A percentile compares a stretch with the other conserved stretches of the same genome.
Conservation (phyloP, 2,797 vertebrate species). For the Falco rusticolus region DNA sequence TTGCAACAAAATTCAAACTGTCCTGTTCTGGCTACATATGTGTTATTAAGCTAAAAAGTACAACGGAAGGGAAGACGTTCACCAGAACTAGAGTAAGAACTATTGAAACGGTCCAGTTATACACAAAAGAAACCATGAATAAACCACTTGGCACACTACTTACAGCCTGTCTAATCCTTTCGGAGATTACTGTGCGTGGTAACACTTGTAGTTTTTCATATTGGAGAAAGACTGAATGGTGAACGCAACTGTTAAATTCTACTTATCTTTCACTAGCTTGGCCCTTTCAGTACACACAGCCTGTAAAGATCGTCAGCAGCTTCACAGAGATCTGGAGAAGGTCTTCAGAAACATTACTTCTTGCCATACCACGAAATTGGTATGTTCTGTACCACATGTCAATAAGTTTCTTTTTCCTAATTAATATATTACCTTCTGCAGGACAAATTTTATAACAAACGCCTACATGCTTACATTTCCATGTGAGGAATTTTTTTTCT, state of each 20-base stretch:
- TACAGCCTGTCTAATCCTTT: neutral
- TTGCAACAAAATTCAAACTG: neutral
- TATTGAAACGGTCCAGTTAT: neutral
- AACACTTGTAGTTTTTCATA: neutral
- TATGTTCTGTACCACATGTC: neutral
- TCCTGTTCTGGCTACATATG: neutral
- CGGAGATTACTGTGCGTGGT: neutral
- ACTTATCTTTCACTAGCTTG: neutral
- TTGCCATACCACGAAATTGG: neutral
- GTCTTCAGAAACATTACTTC: neutral
- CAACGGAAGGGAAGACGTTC: neutral
- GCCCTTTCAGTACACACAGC: neutral
- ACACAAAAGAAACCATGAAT: neutral
- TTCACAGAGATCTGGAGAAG: neutral
- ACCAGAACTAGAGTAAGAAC: neutral
- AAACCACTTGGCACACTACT: neutral
- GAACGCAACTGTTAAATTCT: neutral
- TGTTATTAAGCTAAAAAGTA: neutral
- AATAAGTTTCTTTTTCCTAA: neutral
- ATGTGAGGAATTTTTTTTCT: neutral
- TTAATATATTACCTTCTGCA: neutral
- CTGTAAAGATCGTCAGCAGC: neutral
- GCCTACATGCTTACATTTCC: neutral
- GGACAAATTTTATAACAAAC: neutral
- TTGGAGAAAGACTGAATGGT: neutral